Percentiles rank a stretch among this genome's conserved stretches.
Evolutionary conservation across 2,797 vertebrate genomes (phyloP).

Genomic region (Protonibea diacanthus): DNA sequence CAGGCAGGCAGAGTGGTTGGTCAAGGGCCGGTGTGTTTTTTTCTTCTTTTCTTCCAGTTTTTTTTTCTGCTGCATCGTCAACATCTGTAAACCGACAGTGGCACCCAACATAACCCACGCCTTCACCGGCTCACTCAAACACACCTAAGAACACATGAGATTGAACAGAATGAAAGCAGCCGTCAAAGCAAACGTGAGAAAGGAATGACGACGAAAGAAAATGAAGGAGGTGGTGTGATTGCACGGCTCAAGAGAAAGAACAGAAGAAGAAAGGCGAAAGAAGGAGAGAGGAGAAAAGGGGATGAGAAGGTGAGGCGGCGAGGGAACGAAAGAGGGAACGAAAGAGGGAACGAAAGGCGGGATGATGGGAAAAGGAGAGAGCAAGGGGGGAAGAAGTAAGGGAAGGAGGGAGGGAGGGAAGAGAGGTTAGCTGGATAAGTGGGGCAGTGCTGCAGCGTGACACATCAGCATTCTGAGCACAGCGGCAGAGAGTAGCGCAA

Average conservation of each 20-base stretch:
- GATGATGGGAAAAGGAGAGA: slow-evolving; percentile 33
- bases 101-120: slow-evolving; percentile 16
- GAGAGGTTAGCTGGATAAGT: slow-evolving; percentile 86
- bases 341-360: neutral
- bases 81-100: slow-evolving; percentile 62
- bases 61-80: slow-evolving; percentile 58
- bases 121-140: slow-evolving; percentile 5
- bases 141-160: neutral
- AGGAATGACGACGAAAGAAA: slow-evolving; percentile 10
- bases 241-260: slow-evolving; percentile 1
- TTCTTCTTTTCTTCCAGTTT: slow-evolving; percentile 20
- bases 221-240: slow-evolving; percentile 29
- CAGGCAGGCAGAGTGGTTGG: slow-evolving; percentile 10
- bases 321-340: neutral
- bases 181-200: slow-evolving; percentile 19
- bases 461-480: slow-evolving; percentile 89
- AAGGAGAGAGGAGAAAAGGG: slow-evolving; percentile 22
- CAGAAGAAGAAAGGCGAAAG: slow-evolving; percentile 6
- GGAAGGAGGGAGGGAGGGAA: slow-evolving; percentile 52
- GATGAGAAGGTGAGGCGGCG: slow-evolving; percentile 3
- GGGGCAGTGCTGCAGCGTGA: slow-evolving; percentile 88
- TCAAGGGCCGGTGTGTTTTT: slow-evolving; percentile 44
- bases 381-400: slow-evolving; percentile 18
- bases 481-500: slow-evolving; percentile 76
- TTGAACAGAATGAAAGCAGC: slow-evolving; percentile 11